Percentiles rank a stretch among this genome's conserved stretches.
Conservation (phyloP, 2,888 invertebrate species). For the Cheiracanthium punctorium region DNA sequence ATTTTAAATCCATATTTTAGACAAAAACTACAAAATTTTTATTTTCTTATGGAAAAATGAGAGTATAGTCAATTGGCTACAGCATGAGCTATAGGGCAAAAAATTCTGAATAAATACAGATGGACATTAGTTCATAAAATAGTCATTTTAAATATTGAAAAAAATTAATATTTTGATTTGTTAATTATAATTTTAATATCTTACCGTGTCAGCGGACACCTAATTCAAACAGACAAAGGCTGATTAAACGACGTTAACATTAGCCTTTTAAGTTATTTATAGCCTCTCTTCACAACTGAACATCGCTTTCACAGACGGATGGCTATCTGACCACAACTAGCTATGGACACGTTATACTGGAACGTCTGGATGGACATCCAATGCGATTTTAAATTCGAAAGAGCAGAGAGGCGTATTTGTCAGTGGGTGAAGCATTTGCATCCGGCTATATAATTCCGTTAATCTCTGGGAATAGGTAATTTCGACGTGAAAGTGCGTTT, state of each 20-base stretch:
- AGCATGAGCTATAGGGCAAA: too few relatives aligned
- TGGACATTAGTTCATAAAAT: too few relatives aligned
- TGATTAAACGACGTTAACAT: neutral
- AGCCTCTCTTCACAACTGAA: slow-evolving; percentile 11
- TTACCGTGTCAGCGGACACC: neutral
- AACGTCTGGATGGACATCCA: neutral
- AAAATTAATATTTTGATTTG: too few relatives aligned
- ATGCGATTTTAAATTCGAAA: neutral
- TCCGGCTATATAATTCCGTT: neutral
- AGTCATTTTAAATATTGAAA: too few relatives aligned
- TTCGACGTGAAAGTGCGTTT: neutral
- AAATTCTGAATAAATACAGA: too few relatives aligned
- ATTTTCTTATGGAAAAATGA: too few relatives aligned
- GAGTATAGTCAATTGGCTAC: too few relatives aligned
- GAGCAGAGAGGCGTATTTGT: neutral
- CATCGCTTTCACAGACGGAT: neutral
- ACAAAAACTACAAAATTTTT: too few relatives aligned
- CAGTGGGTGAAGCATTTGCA: neutral
- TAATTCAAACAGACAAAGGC: neutral
- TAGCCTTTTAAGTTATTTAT: slow-evolving; percentile 16
- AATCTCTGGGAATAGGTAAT: neutral
- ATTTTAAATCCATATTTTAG: too few relatives aligned
- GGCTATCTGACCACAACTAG: neutral
- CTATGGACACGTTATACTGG: neutral
- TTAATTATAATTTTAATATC: neutral